Evolutionary conservation across 2,888 invertebrate genomes (phyloP).

Genomic region (Formica aserva): DNA sequence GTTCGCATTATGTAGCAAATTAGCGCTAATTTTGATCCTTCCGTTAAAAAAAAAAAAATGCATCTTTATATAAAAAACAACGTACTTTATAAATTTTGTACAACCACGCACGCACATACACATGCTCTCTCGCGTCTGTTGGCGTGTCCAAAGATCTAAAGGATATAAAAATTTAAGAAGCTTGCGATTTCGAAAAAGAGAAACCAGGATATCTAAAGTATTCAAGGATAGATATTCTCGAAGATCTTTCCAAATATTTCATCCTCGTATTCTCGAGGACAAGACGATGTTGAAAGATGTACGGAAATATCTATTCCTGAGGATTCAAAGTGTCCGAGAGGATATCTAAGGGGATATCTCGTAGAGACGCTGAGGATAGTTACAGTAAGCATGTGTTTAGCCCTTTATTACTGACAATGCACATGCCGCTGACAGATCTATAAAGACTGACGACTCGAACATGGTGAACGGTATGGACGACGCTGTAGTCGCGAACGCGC

Average conservation of each 20-base stretch:
- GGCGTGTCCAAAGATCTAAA: conserved; percentile 13
- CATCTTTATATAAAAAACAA: not conserved
- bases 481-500: conserved; percentile 84
- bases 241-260: not conserved
- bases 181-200: not conserved
- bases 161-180: conserved; percentile 14
- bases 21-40: not conserved
- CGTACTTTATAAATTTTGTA: not conserved
- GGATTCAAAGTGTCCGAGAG: not conserved
- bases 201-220: not conserved
- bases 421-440: conserved; percentile 90
- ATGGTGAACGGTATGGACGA: conserved; percentile 84
- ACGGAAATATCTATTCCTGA: conserved; percentile 18
- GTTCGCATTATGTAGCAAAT: conserved; percentile 5
- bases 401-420: conserved; percentile 83
- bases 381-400: conserved; percentile 64
- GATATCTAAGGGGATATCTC: not conserved
- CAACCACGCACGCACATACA: not conserved
- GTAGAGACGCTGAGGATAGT: not conserved
- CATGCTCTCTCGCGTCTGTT: not conserved
- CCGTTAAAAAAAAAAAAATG: not conserved
- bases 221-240: not conserved
- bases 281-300: not conserved
- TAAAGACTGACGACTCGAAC: conserved; percentile 89
- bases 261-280: not conserved